Base-by-base conservation (phyloP, 1,140 invertebrate species). In the Nylanderia fulva region DNA sequence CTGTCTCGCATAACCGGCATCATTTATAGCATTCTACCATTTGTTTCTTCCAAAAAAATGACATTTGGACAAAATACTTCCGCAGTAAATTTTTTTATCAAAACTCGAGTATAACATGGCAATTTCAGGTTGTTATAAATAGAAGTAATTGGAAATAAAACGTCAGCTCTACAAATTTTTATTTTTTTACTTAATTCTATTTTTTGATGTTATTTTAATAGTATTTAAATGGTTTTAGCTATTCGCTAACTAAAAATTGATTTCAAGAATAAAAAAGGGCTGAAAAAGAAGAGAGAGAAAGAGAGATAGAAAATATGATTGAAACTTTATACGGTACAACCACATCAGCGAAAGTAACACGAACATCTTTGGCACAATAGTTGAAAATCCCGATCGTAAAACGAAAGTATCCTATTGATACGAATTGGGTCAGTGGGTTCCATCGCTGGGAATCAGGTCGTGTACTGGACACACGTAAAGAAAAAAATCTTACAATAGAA, bases 391-490 rank as follows among this genome's bases (percentile, higher is more conserved):
- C 24, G 63, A 90, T 89, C 80, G 83, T 91, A 85, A 90, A 90
- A 72, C 52, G 60, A 87, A 90, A 71, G 33, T 76, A 68, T 61
- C 52, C 52, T 58, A 88, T 92, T 90, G 77, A 88, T 9, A 11
- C 6, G 72, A 92, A 90, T 91, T 90, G 64, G 90, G 90, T 91
- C 90, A 92, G 75, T 88, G 60, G 85, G 85, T 61, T 76, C 48
- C 36, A 33, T 21, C 33, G 68, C 76, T 92, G 91, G 84, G 90
- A 91, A 92, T 90, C 66, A 71, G 90, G 91, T 91, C 91, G 89
- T 90, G 87, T 91, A 85, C 80, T 85, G 82, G 85, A 90, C 91
- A 88, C 87, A 92, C 87, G 89, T 52, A 87, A 86, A 71, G 18
- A 74, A 64, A 87, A 86, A 80, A 60, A 21, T 56, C 63, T 54